Percentiles rank a stretch among this genome's conserved stretches.
These are phyloP conservation scores for Hypocryptadius cinnamomeus DNA, from an alignment of 2,113 vertebrate species.

Conservation along the genomic window DNA sequence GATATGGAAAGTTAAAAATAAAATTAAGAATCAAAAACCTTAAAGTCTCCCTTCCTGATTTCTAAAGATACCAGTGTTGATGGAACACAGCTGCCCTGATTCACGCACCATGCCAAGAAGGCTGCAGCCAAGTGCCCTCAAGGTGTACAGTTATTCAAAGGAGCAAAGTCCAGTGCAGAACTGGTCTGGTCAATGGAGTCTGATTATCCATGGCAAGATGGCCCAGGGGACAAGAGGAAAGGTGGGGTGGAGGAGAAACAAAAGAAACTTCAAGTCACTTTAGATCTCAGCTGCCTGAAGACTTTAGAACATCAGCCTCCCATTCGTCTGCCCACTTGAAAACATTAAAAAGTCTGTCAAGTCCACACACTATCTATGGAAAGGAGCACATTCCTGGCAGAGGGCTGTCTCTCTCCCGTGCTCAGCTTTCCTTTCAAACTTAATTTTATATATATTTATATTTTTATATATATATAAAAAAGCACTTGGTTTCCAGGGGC, in stretches of 20 bases:
- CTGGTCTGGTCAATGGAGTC: slow-evolving; percentile 55
- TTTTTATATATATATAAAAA: slow-evolving; percentile 69
- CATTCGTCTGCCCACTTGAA: slow-evolving; percentile 71
- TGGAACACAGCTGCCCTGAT: slow-evolving; percentile 59
- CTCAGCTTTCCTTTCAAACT: slow-evolving; percentile 66
- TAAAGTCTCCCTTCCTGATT: slow-evolving; percentile 65
- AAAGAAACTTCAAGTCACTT: slow-evolving; percentile 74
- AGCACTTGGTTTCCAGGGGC: slow-evolving; percentile 78
- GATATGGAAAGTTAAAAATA: slow-evolving; percentile 42
- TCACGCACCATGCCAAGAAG: background rate
- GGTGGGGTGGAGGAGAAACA: slow-evolving; percentile 23
- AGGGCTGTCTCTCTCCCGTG: slow-evolving; percentile 50
- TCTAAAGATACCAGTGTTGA: slow-evolving; percentile 50
- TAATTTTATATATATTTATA: slow-evolving; percentile 60
- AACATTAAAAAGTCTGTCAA: slow-evolving; percentile 58
- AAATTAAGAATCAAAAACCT: background rate
- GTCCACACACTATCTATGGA: slow-evolving; percentile 61
- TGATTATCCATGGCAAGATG: slow-evolving; percentile 67
- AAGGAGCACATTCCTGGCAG: slow-evolving; percentile 59
- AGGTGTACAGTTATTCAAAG: slow-evolving; percentile 63
- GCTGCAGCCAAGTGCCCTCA: slow-evolving; percentile 67
- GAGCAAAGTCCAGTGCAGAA: slow-evolving; percentile 73
- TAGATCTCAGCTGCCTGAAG: slow-evolving; percentile 78
- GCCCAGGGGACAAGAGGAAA: slow-evolving; percentile 23
- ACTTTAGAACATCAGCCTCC: slow-evolving; percentile 62